Percentiles rank a stretch among this genome's conserved stretches.
These are phyloP conservation scores for Ischnus inquisitorius DNA, from an alignment of 2,888 invertebrate genomes.

Conservation along the genomic window DNA sequence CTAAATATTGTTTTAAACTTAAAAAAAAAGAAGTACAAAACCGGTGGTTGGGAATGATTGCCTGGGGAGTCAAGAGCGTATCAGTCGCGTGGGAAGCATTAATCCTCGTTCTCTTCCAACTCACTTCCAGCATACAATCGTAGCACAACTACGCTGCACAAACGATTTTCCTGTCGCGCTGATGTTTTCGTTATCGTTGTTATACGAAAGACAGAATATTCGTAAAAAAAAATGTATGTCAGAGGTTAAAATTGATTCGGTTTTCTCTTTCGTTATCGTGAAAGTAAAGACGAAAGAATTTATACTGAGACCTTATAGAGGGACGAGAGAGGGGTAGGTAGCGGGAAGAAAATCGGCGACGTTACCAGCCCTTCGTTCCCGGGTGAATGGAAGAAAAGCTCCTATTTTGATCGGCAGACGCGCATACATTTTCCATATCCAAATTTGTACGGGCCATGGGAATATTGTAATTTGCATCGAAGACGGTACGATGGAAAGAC, in stretches of 20 bases:
- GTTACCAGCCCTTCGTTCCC: constrained; percentile 45
- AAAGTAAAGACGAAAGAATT: constrained; percentile 48
- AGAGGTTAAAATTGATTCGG: constrained; percentile 55
- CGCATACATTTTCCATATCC: constrained; percentile 84
- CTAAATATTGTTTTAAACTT: constrained; percentile 76
- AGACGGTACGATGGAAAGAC: constrained; percentile 80
- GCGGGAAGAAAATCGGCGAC: constrained; percentile 54
- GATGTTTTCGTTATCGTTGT: constrained; percentile 15
- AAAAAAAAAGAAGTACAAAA: constrained; percentile 64
- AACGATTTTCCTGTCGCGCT: background rate
- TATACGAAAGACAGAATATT: constrained; percentile 39
- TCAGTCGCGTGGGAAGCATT: constrained; percentile 78
- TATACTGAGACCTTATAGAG: constrained; percentile 3
- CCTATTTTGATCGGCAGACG: constrained; percentile 81
- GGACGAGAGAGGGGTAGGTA: constrained; percentile 8
- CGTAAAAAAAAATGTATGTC: constrained; percentile 29
- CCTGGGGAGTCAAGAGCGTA: constrained; percentile 66
- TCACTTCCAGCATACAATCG: constrained; percentile 31
- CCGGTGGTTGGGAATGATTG: constrained; percentile 49
- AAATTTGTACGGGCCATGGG: constrained; percentile 79
- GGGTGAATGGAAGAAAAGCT: constrained; percentile 62
- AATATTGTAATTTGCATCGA: constrained; percentile 85
- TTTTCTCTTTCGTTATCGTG: constrained; percentile 55
- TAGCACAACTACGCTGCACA: background rate
- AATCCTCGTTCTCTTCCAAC: constrained; percentile 65